These are phyloP conservation scores for Drosophila parvula DNA, from an alignment of 1,140 invertebrate genomes.

Conservation along the genomic window DNA sequence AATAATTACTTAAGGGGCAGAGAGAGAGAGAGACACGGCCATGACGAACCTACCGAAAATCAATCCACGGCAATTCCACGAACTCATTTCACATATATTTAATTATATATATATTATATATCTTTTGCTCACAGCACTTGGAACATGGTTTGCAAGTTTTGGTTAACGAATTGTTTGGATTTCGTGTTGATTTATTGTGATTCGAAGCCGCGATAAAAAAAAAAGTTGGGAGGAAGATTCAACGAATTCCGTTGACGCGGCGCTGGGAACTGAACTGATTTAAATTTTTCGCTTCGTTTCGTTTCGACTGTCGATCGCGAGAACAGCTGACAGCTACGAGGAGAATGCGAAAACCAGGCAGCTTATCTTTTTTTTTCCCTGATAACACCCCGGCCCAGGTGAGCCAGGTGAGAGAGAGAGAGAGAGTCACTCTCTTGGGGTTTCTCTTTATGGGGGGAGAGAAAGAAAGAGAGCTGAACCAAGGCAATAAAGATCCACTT, in stretches of 20 bases:
- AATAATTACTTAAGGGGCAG: conserved; percentile 30
- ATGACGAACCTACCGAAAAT: conserved; percentile 30
- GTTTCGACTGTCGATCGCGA: conserved; percentile 39
- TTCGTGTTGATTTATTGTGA: conserved; percentile 46
- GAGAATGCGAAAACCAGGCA: conserved; percentile 51
- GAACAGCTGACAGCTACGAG: conserved; percentile 41
- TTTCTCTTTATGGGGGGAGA: not conserved
- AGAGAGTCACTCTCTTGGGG: not conserved
- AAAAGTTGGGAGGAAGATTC: conserved; percentile 15
- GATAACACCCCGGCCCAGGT: conserved; percentile 57
- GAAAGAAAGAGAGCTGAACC: too few relatives aligned
- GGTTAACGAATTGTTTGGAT: not conserved
- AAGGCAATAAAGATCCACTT: conserved; percentile 14
- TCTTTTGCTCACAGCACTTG: not conserved
- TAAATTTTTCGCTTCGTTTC: conserved; percentile 58
- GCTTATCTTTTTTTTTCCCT: conserved; percentile 58
- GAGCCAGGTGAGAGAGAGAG: conserved; percentile 24
- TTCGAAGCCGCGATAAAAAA: conserved; percentile 17
- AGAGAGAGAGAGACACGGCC: too few relatives aligned
- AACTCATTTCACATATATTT: conserved; percentile 55
- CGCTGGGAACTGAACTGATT: conserved; percentile 67
- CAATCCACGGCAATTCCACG: conserved; percentile 38
- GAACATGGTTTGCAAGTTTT: conserved; percentile 18
- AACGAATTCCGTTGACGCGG: conserved; percentile 47
- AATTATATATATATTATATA: conserved; percentile 9